Conservation (phyloP, 2,888 invertebrate genomes). For the Agriopis marginaria region DNA sequence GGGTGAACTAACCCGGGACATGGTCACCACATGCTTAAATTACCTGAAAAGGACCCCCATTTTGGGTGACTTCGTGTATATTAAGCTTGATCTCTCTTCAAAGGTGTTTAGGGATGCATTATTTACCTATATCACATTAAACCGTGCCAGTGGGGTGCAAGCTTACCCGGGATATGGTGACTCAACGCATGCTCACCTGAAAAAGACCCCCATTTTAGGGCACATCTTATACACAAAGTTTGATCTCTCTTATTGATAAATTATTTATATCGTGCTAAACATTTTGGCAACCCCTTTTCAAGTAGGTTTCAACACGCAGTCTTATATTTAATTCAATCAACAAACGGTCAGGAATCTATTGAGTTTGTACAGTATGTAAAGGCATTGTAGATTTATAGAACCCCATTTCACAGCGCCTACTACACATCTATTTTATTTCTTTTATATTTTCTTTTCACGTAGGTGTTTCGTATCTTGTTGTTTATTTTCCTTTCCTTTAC, state of each 20-base stretch:
- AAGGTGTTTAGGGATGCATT: slow-evolving; percentile 58
- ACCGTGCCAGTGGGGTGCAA: too few relatives aligned
- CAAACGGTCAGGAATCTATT: not conserved
- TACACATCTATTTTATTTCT: slow-evolving; percentile 8
- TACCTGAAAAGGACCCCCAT: slow-evolving; percentile 85
- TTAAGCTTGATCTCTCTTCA: slow-evolving; percentile 82
- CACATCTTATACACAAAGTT: slow-evolving; percentile 86
- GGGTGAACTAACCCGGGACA: slow-evolving; percentile 82
- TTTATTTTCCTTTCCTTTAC: slow-evolving; percentile 46
- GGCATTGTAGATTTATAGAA: not conserved
- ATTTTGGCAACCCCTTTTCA: not conserved
- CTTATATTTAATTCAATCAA: slow-evolving; percentile 1
- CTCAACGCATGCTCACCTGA: too few relatives aligned
- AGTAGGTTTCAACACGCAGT: slow-evolving; percentile 6
- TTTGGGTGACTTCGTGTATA: slow-evolving; percentile 81
- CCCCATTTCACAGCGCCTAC: slow-evolving; percentile 1
- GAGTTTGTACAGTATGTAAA: not conserved
- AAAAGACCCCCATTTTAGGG: slow-evolving; percentile 80
- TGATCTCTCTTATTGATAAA: slow-evolving; percentile 60
- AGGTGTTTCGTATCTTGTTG: slow-evolving; percentile 20
- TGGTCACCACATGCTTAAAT: slow-evolving; percentile 81
- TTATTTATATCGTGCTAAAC: not conserved
- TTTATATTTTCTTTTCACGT: slow-evolving; percentile 15
- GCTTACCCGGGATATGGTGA: too few relatives aligned
- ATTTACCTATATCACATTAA: too few relatives aligned